A percentile compares a stretch with the other conserved stretches of the same genome.
These are phyloP conservation scores for Callyntrura guangdongensis DNA, from an alignment of 2,888 invertebrate genomes.

Conservation along the genomic window DNA sequence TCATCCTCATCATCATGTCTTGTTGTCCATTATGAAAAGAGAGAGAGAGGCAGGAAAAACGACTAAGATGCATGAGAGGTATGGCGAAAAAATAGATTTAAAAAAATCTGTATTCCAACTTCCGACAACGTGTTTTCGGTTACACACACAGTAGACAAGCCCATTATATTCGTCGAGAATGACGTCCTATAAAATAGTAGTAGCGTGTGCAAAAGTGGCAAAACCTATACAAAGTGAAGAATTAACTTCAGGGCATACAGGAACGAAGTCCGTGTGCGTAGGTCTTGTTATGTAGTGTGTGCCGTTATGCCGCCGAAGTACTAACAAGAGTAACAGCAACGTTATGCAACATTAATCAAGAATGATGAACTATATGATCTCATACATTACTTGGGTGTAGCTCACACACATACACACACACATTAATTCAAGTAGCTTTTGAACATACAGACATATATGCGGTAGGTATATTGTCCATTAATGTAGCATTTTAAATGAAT, in stretches of 20 bases:
- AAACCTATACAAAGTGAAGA: constrained; percentile 47
- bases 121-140: constrained; percentile 45
- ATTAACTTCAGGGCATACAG: constrained; percentile 53
- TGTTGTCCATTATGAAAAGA: background rate
- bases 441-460: background rate
- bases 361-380: constrained; percentile 61
- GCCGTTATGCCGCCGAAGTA: background rate
- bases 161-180: constrained; percentile 61
- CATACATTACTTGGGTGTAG: background rate
- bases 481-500: constrained; percentile 16
- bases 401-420: background rate
- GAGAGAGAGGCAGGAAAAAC: background rate
- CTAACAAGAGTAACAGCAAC: background rate
- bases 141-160: background rate
- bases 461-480: background rate
- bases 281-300: too few species aligned
- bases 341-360: constrained; percentile 74
- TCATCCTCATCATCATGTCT: background rate
- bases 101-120: constrained; percentile 25
- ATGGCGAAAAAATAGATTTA: constrained; percentile 24
- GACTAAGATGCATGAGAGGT: background rate
- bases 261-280: too few species aligned
- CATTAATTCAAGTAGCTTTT: too few species aligned
- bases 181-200: constrained; percentile 21
- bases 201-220: constrained; percentile 57